Percentiles rank a stretch among this genome's conserved stretches.
These are phyloP conservation scores for Intellagama lesueurii DNA, from an alignment of 2,797 vertebrate genomes.

Conservation along the genomic window DNA sequence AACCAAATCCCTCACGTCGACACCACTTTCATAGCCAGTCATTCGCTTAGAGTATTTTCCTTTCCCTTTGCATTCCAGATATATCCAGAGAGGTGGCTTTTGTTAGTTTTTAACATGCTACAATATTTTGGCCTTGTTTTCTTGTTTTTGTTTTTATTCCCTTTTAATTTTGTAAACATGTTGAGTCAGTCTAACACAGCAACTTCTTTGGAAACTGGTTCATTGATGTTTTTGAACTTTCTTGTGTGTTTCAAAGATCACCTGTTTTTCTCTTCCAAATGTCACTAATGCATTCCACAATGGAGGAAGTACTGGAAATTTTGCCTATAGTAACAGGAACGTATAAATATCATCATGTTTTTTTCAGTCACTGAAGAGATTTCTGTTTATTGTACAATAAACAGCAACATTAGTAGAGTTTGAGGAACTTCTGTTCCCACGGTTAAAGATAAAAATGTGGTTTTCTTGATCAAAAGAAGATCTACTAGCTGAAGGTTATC, in stretches of 20 bases:
- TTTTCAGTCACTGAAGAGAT: constrained; percentile 58
- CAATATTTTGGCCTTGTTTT: no score
- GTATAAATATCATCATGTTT: neutral
- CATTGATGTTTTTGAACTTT: neutral
- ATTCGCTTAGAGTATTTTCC: no score
- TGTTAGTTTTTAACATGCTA: no score
- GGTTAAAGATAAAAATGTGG: constrained; percentile 61
- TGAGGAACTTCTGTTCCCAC: constrained; percentile 57
- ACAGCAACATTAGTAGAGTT: neutral
- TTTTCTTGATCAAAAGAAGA: neutral
- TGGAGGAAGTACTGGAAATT: accelerated
- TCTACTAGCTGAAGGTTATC: neutral
- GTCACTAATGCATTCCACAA: constrained; percentile 32
- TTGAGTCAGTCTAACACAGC: no score
- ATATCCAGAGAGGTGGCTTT: no score
- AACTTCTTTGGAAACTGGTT: neutral
- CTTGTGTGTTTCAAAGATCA: constrained; percentile 41
- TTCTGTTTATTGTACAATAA: constrained; percentile 60
- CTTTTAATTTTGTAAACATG: no score
- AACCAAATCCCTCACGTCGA: no score
- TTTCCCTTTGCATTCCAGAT: no score
- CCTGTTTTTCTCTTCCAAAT: constrained; percentile 46
- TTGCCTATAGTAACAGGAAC: constrained; percentile 46
- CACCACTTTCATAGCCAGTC: no score
- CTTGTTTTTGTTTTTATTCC: no score